These are phyloP conservation scores for Fulica atra DNA, from an alignment of 2,113 vertebrate genomes.

Conservation along the genomic window DNA sequence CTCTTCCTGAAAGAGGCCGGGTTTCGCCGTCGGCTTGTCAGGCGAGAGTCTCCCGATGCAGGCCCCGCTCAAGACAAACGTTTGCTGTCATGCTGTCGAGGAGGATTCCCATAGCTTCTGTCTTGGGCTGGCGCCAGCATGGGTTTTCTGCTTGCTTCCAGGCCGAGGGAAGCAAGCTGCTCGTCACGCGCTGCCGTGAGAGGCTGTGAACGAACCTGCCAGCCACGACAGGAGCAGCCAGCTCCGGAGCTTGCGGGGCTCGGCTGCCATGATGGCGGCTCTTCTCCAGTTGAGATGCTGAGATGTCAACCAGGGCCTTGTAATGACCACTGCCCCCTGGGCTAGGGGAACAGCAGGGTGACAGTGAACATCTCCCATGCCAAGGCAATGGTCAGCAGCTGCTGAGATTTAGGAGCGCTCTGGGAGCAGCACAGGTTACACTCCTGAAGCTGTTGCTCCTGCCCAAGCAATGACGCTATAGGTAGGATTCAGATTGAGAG, in stretches of 20 bases:
- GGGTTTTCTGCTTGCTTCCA: background rate
- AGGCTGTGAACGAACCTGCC: background rate
- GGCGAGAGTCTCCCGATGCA: background rate
- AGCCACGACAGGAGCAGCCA: background rate
- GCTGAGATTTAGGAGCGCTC: background rate
- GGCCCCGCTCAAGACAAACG: background rate
- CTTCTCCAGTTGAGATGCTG: background rate
- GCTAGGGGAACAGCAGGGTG: background rate
- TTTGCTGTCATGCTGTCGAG: background rate
- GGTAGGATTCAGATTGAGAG: background rate
- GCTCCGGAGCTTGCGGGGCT: background rate
- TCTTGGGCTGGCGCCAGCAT: fast-evolving
- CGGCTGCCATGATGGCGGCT: fast-evolving
- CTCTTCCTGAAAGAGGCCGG: fast-evolving
- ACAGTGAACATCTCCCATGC: fast-evolving
- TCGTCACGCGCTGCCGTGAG: background rate
- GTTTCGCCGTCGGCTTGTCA: background rate
- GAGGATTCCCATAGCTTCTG: conserved; percentile 44
- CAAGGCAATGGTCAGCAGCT: background rate
- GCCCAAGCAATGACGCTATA: background rate
- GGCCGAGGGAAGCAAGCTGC: background rate
- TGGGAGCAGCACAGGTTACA: background rate
- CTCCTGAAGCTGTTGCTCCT: background rate
- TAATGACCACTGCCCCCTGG: fast-evolving
- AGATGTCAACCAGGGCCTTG: fast-evolving